These are phyloP conservation scores for Scalopus aquaticus DNA, from an alignment of 2,113 vertebrate genomes.

Conservation along the genomic window DNA sequence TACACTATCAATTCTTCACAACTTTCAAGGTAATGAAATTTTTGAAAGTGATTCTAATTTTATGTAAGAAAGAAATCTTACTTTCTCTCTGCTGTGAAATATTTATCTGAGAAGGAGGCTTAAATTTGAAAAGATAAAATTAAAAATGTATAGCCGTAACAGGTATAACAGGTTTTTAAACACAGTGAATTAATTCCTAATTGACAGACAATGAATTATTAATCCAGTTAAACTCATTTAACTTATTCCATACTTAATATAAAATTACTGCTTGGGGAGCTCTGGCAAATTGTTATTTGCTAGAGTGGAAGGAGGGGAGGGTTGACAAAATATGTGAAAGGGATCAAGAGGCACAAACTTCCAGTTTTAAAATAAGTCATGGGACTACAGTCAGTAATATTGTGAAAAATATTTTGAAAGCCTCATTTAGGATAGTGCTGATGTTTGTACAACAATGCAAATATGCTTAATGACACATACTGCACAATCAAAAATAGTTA, in stretches of 20 bases:
- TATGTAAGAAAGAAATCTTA: constrained; percentile 26
- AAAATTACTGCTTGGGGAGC: background rate
- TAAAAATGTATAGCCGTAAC: background rate
- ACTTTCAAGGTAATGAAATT: constrained; percentile 7
- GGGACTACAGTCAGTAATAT: too few species aligned
- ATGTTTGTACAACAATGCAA: too few species aligned
- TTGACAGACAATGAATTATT: background rate
- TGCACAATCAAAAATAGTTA: too few species aligned
- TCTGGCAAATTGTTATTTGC: too few species aligned
- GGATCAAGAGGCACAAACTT: too few species aligned
- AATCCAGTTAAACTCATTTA: background rate
- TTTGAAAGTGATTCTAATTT: constrained; percentile 36
- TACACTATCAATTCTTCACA: background rate
- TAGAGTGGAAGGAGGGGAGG: too few species aligned
- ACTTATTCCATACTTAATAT: background rate
- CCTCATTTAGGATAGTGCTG: too few species aligned
- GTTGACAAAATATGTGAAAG: too few species aligned
- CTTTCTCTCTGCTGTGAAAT: constrained; percentile 22
- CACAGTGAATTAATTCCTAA: background rate
- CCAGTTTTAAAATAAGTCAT: too few species aligned
- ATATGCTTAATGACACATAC: too few species aligned
- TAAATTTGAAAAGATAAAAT: constrained; percentile 24
- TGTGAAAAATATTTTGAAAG: too few species aligned
- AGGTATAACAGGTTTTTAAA: background rate
- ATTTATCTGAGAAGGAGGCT: background rate